Evolutionary conservation across 1,140 invertebrate species (phyloP).

Genomic region (Notospermus geniculatus): DNA sequence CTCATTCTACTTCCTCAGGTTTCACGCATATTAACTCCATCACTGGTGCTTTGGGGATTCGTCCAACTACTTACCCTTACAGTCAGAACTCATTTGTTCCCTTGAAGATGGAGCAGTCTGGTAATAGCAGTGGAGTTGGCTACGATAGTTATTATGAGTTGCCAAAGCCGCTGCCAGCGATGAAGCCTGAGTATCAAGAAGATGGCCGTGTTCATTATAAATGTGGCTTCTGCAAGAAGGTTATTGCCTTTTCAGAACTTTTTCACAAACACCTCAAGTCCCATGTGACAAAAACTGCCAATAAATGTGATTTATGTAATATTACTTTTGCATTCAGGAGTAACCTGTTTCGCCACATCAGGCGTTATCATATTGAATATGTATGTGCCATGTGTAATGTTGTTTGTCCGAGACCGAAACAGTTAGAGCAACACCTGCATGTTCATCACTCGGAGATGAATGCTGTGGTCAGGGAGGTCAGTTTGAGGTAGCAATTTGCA

Average conservation of each 20-base stretch:
- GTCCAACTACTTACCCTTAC: no score
- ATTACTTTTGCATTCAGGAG: not conserved
- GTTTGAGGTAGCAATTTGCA: not conserved
- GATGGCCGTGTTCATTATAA: slow-evolving; percentile 6
- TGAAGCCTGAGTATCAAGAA: not conserved
- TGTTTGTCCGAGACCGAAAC: slow-evolving; percentile 2
- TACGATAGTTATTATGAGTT: not conserved
- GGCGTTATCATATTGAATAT: slow-evolving; percentile 5
- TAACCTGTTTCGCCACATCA: slow-evolving; percentile 8
- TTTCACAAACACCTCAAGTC: slow-evolving; percentile 8
- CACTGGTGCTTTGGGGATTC: no score
- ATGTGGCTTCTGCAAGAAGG: slow-evolving; percentile 10
- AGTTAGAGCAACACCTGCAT: slow-evolving; percentile 4
- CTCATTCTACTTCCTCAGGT: no score
- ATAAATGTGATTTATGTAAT: slow-evolving; percentile 3
- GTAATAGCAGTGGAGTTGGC: no score
- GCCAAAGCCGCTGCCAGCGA: not conserved
- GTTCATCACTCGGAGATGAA: not conserved
- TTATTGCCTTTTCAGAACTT: not conserved
- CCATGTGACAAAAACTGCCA: slow-evolving; percentile 4
- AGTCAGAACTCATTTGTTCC: no score
- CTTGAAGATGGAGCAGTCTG: no score
- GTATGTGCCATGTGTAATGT: slow-evolving; percentile 5
- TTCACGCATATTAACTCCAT: no score
- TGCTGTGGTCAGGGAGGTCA: slow-evolving; percentile 5